phyloP scores from a whole-genome alignment of 2,797 vertebrate genomes.

The Etheostoma perlongum region DNA sequence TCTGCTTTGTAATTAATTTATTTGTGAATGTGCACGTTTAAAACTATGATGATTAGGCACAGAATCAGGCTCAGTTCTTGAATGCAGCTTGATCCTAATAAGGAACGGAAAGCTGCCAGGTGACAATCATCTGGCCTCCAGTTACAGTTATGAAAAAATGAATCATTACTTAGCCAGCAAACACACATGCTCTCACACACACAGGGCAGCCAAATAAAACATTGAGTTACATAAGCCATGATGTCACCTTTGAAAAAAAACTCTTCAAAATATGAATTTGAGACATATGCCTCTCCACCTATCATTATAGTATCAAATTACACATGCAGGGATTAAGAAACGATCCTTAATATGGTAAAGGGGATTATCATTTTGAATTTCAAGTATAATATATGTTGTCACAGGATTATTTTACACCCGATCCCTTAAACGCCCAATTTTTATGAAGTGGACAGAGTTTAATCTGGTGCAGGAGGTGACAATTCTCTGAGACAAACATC shows the following conservation, averaged over 20 bases:
- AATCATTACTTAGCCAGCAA: constrained; percentile 7
- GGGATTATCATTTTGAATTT: constrained; percentile 47
- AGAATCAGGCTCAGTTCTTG: background rate
- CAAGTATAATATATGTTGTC: constrained; percentile 25
- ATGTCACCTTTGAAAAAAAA: constrained; percentile 54
- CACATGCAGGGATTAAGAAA: constrained; percentile 56
- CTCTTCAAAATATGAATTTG: constrained; percentile 24
- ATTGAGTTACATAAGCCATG: constrained; percentile 69
- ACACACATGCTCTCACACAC: background rate
- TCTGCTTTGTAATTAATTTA: constrained; percentile 6
- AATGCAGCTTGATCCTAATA: constrained; percentile 1
- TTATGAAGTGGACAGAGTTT: constrained; percentile 51
- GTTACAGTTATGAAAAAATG: constrained; percentile 37
- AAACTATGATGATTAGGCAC: background rate
- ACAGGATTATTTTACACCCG: constrained; percentile 22
- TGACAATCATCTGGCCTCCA: constrained; percentile 30
- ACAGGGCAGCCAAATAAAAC: constrained; percentile 36
- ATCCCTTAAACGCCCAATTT: constrained; percentile 25
- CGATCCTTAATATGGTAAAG: constrained; percentile 23
- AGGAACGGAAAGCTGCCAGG: background rate
- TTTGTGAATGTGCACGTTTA: background rate
- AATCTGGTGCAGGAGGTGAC: constrained; percentile 58
- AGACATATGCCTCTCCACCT: constrained; percentile 24
- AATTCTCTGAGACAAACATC: constrained; percentile 61
- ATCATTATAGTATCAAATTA: constrained; percentile 43